These are phyloP conservation scores for Zophobas atratus DNA, from an alignment of 1,140 invertebrate genomes.

Conservation along the genomic window DNA sequence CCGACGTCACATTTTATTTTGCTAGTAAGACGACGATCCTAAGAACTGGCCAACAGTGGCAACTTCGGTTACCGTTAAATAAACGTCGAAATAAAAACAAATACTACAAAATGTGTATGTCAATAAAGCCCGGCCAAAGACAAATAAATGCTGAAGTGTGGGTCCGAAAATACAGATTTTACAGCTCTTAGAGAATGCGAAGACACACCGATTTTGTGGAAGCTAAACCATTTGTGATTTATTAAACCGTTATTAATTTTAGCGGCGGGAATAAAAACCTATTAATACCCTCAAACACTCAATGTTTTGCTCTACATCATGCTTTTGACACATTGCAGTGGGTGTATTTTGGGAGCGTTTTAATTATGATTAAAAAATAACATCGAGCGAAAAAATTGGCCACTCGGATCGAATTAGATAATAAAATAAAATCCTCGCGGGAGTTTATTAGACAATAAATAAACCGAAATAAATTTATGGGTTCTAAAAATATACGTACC, in stretches of 20 bases:
- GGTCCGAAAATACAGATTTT: not conserved
- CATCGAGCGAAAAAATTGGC: too few species aligned
- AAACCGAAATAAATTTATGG: slow-evolving; percentile 21
- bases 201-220: slow-evolving; percentile 5
- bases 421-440: slow-evolving; percentile 9
- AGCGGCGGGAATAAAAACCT: slow-evolving; percentile 12
- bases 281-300: slow-evolving; percentile 4
- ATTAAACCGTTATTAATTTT: slow-evolving; percentile 16
- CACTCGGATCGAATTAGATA: not conserved
- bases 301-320: not conserved
- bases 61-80: slow-evolving; percentile 8
- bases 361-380: too few species aligned
- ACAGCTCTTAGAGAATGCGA: not conserved
- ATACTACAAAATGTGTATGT: slow-evolving; percentile 1
- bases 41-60: slow-evolving; percentile 24
- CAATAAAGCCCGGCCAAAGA: slow-evolving; percentile 19
- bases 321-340: not conserved
- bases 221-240: not conserved
- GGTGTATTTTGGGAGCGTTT: too few species aligned
- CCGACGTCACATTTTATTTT: too few species aligned
- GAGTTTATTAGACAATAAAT: slow-evolving; percentile 5
- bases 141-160: slow-evolving; percentile 14
- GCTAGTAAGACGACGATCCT: not conserved
- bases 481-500: slow-evolving; percentile 15
- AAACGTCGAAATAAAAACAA: slow-evolving; percentile 22